phyloP scores from a whole-genome alignment of 1,140 invertebrate species.

The Coenobita brevimanus region DNA sequence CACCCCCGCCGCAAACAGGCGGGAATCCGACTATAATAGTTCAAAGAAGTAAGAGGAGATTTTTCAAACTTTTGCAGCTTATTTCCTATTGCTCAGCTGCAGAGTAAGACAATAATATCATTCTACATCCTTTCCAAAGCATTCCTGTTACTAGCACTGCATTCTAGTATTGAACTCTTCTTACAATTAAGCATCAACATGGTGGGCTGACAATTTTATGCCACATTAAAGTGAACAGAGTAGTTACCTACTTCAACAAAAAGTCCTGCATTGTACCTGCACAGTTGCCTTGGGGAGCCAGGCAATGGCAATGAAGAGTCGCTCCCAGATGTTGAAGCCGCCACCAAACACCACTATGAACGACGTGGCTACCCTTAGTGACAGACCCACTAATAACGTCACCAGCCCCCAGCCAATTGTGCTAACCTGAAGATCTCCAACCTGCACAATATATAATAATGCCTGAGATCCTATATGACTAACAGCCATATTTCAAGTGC shows the following conservation, averaged over 20 bases:
- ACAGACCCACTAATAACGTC: conserved; percentile 72
- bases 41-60: too few relatives aligned
- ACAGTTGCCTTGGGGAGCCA: conserved; percentile 97
- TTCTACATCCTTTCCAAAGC: too few relatives aligned
- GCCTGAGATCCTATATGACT: neutral
- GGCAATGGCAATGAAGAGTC: conserved; percentile 76
- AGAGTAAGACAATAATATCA: too few relatives aligned
- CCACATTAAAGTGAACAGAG: neutral
- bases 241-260: neutral
- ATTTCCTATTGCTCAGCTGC: too few relatives aligned
- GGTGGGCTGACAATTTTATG: neutral
- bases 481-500: too few relatives aligned
- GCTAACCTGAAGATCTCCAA: conserved; percentile 41
- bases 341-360: conserved; percentile 78
- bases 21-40: too few relatives aligned
- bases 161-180: too few relatives aligned
- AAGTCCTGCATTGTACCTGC: conserved; percentile 77
- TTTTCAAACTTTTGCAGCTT: too few relatives aligned
- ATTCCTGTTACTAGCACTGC: too few relatives aligned
- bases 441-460: neutral
- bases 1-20: too few relatives aligned
- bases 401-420: conserved; percentile 64
- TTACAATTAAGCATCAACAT: too few relatives aligned
- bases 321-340: conserved; percentile 78
- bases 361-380: conserved; percentile 77